A percentile compares a stretch with the other conserved stretches of the same genome.
Evolutionary conservation across 2,113 vertebrate genomes (phyloP).

Genomic region (Solenodon paradoxus): DNA sequence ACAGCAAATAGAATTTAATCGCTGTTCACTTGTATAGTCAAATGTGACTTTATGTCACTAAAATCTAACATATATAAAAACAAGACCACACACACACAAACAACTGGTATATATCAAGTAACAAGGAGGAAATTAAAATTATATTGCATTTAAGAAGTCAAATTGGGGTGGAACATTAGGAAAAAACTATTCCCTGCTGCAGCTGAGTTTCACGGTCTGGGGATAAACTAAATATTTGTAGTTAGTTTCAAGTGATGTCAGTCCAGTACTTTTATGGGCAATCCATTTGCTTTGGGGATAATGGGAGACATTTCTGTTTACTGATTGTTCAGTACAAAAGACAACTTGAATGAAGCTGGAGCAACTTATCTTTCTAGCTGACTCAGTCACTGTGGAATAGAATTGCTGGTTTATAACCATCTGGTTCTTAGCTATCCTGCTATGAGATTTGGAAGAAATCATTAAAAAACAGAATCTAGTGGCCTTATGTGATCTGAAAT

Average conservation of each 20-base stretch:
- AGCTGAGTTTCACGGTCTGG: neutral
- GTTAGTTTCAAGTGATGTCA: neutral
- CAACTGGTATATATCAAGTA: neutral
- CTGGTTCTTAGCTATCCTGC: slow-evolving; percentile 28
- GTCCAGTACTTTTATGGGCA: neutral
- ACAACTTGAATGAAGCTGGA: neutral
- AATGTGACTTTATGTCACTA: neutral
- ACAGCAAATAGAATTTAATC: neutral
- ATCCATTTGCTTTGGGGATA: neutral
- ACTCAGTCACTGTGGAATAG: neutral
- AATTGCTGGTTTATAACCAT: slow-evolving; percentile 46
- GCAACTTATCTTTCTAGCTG: slow-evolving; percentile 36
- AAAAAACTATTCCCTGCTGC: neutral
- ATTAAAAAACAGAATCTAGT: slow-evolving; percentile 40
- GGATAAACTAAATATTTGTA: neutral
- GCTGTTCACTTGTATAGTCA: neutral
- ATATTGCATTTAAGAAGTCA: neutral
- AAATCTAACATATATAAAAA: neutral
- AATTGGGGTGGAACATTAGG: neutral
- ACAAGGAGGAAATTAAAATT: neutral
- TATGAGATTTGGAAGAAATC: slow-evolving; percentile 36
- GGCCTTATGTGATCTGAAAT: slow-evolving; percentile 33
- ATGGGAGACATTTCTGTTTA: neutral
- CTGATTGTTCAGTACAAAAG: neutral
- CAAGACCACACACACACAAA: too few species aligned